A percentile compares a stretch with the other conserved stretches of the same genome.
Evolutionary conservation across 2,888 invertebrate genomes (phyloP).

Genomic region (Linyphia triangularis): DNA sequence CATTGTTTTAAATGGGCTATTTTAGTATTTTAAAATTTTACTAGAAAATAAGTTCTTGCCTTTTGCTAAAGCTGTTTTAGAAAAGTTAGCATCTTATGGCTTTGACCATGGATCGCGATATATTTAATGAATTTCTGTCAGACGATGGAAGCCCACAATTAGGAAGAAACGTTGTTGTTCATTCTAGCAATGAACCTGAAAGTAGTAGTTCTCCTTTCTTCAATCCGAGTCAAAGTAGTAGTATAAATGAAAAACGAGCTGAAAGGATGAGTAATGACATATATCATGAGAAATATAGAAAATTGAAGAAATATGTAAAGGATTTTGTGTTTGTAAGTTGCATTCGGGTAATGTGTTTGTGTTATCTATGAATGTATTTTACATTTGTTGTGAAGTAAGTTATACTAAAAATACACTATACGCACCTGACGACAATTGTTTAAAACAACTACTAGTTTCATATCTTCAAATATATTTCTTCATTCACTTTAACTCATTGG

Average conservation of each 20-base stretch:
- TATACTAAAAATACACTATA: neutral
- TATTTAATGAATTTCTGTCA: slow-evolving; percentile 71
- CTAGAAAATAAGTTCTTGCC: no score
- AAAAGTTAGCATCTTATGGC: neutral
- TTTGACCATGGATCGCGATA: slow-evolving; percentile 58
- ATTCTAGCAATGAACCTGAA: slow-evolving; percentile 59
- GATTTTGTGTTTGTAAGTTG: slow-evolving; percentile 81
- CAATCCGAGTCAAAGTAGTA: slow-evolving; percentile 4
- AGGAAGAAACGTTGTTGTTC: slow-evolving; percentile 58
- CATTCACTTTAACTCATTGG: no score
- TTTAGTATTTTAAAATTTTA: no score
- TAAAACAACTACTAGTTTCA: no score
- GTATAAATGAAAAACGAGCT: slow-evolving; percentile 25
- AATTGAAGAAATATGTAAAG: slow-evolving; percentile 79
- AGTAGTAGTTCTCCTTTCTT: slow-evolving; percentile 66
- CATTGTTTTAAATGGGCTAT: no score
- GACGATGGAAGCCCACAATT: slow-evolving; percentile 66
- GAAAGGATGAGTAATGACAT: slow-evolving; percentile 76
- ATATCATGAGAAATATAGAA: slow-evolving; percentile 79
- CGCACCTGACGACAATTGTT: neutral
- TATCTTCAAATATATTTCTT: no score
- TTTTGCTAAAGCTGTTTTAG: no score
- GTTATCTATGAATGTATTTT: no score
- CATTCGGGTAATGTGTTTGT: no score
- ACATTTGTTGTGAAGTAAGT: neutral